These are phyloP conservation scores for Saimiri boliviensis DNA, from an alignment of 2,113 vertebrate genomes.

Conservation along the genomic window DNA sequence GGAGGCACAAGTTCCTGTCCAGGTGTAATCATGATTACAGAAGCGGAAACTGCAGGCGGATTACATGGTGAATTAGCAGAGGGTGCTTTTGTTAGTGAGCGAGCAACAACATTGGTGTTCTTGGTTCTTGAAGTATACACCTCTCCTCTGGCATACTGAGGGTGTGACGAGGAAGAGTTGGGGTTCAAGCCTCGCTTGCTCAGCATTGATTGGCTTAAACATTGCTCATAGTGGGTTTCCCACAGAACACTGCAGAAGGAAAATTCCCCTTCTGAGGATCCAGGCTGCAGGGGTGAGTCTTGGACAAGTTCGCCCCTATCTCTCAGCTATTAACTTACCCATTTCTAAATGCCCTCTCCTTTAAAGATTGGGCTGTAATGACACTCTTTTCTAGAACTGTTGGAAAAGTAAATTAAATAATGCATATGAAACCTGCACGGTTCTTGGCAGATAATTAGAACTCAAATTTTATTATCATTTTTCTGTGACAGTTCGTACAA, in stretches of 20 bases:
- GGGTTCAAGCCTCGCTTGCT: background rate
- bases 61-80: background rate
- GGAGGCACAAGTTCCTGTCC: background rate
- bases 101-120: background rate
- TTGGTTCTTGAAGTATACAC: background rate
- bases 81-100: background rate
- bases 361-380: background rate
- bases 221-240: background rate
- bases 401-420: background rate
- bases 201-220: background rate
- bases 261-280: background rate
- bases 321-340: background rate
- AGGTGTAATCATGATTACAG: background rate
- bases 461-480: background rate
- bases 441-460: conserved; percentile 17
- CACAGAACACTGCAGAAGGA: background rate
- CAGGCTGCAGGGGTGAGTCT: background rate
- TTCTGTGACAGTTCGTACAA: background rate
- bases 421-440: background rate
- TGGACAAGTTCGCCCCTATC: background rate
- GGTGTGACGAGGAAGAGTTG: background rate
- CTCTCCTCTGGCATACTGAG: background rate
- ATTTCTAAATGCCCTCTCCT: background rate
- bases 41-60: background rate
- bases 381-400: background rate